Conservation (phyloP, 2,888 invertebrate genomes). For the Spodoptera exigua region DNA sequence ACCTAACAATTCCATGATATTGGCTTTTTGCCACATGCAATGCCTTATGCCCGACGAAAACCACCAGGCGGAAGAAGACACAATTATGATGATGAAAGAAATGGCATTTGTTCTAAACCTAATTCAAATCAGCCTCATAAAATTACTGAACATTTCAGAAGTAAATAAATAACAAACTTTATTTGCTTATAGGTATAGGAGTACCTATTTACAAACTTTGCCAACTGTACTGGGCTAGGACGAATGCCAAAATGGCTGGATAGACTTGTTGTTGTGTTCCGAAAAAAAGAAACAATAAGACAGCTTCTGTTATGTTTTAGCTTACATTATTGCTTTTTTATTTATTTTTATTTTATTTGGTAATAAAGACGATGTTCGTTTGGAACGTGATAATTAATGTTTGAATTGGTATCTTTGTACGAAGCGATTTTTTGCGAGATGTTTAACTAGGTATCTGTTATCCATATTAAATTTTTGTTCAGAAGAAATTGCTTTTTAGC, state of each 20-base stretch:
- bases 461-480: too few species aligned
- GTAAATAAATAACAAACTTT: constrained; percentile 28
- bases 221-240: constrained; percentile 31
- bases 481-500: too few species aligned
- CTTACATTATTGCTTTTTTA: constrained; percentile 12
- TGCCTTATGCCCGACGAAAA: too few species aligned
- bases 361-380: neutral
- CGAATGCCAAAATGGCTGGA: constrained; percentile 23
- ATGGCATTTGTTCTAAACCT: neutral
- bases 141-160: constrained; percentile 8
- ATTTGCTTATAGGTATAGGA: constrained; percentile 8
- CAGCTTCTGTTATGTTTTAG: constrained; percentile 1
- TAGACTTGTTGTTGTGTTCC: constrained; percentile 10
- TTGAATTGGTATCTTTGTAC: too few species aligned
- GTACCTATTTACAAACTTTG: constrained; percentile 23
- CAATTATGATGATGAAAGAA: too few species aligned
- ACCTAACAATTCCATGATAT: too few species aligned
- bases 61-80: too few species aligned
- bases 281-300: too few species aligned
- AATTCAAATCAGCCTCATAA: neutral
- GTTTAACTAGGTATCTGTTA: too few species aligned
- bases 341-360: constrained; percentile 6
- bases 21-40: too few species aligned
- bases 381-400: too few species aligned
- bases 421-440: too few species aligned